Evolutionary conservation across 2,888 invertebrate species (phyloP).

Genomic region (Drosophila nigricruria): DNA sequence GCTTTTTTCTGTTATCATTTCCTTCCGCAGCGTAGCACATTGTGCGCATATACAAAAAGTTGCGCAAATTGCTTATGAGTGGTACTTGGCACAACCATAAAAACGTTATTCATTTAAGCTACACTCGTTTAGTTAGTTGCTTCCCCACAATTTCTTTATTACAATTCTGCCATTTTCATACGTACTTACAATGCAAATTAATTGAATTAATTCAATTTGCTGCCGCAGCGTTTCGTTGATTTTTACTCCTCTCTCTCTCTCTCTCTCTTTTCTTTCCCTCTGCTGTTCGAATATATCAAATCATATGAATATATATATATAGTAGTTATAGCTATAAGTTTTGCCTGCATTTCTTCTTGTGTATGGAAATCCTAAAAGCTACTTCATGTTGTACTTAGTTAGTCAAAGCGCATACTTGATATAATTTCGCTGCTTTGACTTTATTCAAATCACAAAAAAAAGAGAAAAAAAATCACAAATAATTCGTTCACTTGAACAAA

Average conservation of each 20-base stretch:
- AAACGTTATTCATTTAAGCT: conserved; percentile 71
- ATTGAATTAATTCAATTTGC: conserved; percentile 83
- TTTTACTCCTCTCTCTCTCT: too few relatives aligned
- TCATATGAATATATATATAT: background rate
- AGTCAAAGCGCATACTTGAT: conserved; percentile 44
- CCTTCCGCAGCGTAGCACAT: conserved; percentile 46
- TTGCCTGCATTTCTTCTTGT: background rate
- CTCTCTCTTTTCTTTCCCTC: too few relatives aligned
- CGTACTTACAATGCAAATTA: conserved; percentile 82
- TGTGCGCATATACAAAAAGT: conserved; percentile 49
- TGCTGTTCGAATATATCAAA: conserved; percentile 3
- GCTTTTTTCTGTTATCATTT: conserved; percentile 37
- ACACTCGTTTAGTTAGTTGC: conserved; percentile 66
- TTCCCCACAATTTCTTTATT: conserved; percentile 70
- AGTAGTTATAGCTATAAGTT: background rate
- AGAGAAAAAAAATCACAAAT: conserved; percentile 10
- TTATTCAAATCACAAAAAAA: conserved; percentile 25
- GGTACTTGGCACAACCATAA: conserved; percentile 68
- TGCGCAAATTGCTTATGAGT: conserved; percentile 65
- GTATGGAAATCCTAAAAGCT: conserved; percentile 4
- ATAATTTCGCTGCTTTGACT: conserved; percentile 36
- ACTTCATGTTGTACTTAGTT: conserved; percentile 39
- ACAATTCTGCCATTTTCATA: conserved; percentile 71
- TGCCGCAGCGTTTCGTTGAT: conserved; percentile 47
- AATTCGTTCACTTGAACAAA: conserved; percentile 44